Evolutionary conservation across 2,797 vertebrate genomes (phyloP).

Genomic region (Esox lucius): DNA sequence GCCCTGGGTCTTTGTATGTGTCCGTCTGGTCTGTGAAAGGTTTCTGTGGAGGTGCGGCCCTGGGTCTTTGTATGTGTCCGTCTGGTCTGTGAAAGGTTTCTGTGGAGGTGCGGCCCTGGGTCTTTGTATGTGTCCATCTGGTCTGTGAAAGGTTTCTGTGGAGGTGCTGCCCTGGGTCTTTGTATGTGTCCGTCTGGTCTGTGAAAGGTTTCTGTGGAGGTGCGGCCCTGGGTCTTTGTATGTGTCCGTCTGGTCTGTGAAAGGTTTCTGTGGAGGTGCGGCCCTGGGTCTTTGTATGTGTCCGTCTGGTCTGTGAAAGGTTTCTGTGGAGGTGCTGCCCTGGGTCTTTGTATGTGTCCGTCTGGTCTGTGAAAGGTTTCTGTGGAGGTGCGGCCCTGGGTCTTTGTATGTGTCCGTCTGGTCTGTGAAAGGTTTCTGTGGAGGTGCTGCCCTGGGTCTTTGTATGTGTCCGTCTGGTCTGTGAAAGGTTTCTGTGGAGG

Average conservation of each 20-base stretch:
- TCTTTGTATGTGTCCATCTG: neutral
- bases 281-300: neutral
- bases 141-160: slow-evolving; percentile 3
- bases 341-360: neutral
- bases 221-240: slow-evolving; percentile 1
- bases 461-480: slow-evolving; percentile 16
- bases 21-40: slow-evolving; percentile 1
- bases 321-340: neutral
- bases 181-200: slow-evolving; percentile 4
- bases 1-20: neutral
- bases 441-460: neutral
- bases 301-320: slow-evolving; percentile 1
- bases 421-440: slow-evolving; percentile 3
- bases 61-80: neutral
- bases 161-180: neutral
- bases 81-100: slow-evolving; percentile 2
- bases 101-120: neutral
- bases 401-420: neutral
- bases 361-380: slow-evolving; percentile 2
- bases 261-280: slow-evolving; percentile 1
- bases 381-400: neutral
- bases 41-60: neutral
- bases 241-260: slow-evolving; percentile 1
- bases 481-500: neutral
- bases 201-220: neutral